Conservation (phyloP, 2,113 vertebrate species). For the Cynocephalus volans region DNA sequence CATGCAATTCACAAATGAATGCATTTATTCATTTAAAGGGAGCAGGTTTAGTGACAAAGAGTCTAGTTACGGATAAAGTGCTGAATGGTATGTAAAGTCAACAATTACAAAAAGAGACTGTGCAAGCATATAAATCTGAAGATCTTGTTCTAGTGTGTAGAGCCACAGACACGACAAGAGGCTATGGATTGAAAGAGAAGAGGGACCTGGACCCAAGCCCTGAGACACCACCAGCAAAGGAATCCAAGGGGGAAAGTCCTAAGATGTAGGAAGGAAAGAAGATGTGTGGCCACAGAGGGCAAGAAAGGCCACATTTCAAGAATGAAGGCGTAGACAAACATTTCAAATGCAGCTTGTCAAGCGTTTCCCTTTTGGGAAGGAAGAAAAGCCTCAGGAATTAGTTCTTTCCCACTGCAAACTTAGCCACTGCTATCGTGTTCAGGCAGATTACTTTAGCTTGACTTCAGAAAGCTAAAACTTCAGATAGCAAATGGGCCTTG, state of each 20-base stretch:
- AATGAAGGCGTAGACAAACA: not conserved
- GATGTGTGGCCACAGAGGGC: not conserved
- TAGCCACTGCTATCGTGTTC: not conserved
- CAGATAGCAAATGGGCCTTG: not conserved
- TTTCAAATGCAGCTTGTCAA: not conserved
- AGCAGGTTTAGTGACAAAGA: not conserved
- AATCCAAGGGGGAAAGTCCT: not conserved
- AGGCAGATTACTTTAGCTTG: not conserved
- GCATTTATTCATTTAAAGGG: not conserved
- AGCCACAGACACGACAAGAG: not conserved
- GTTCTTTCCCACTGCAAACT: not conserved
- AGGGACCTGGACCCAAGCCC: not conserved
- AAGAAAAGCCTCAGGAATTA: not conserved
- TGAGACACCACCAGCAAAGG: not conserved
- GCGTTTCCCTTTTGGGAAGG: not conserved
- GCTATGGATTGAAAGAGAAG: not conserved
- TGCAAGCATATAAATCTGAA: not conserved
- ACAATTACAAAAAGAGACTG: not conserved
- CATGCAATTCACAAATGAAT: not conserved
- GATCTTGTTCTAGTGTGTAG: not conserved
- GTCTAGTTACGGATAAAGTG: not conserved
- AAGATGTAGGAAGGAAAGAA: not conserved
- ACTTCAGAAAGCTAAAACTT: not conserved
- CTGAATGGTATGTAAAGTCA: not conserved
- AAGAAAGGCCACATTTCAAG: not conserved